Percentiles rank a stretch among this genome's conserved stretches.
phyloP scores from a whole-genome alignment of 2,888 invertebrate species.

The Caenorhabditis uteleia region DNA sequence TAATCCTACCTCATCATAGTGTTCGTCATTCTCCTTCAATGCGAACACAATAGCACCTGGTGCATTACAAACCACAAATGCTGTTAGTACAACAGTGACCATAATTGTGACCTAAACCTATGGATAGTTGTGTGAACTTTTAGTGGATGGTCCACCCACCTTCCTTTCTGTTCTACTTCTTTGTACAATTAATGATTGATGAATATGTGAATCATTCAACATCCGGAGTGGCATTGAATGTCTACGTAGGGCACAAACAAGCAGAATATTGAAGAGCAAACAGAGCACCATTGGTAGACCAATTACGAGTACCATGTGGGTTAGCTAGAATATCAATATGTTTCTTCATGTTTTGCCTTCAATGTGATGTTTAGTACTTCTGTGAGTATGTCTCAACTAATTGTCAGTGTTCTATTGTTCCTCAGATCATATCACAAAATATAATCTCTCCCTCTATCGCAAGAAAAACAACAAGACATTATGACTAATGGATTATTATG shows the following conservation, averaged over 20 bases:
- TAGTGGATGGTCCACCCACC: constrained; percentile 8
- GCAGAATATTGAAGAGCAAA: constrained; percentile 38
- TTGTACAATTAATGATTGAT: constrained; percentile 30
- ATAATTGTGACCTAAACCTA: constrained; percentile 53
- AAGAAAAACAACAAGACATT: neutral
- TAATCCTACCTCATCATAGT: constrained; percentile 20
- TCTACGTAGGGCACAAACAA: constrained; percentile 47
- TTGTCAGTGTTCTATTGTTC: too few species aligned
- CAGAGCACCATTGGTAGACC: constrained; percentile 48
- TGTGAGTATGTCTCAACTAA: neutral
- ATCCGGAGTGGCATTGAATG: constrained; percentile 40
- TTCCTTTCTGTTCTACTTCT: constrained; percentile 31
- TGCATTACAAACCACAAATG: constrained; percentile 53
- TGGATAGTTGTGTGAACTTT: neutral
- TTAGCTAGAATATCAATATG: constrained; percentile 26
- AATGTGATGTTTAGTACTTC: neutral
- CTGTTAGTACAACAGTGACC: constrained; percentile 51
- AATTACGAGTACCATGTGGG: constrained; percentile 44
- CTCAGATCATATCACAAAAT: too few species aligned
- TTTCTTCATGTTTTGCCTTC: too few species aligned
- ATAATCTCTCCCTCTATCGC: neutral
- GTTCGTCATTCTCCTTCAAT: constrained; percentile 27
- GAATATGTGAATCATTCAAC: constrained; percentile 33
- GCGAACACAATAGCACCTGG: constrained; percentile 50
- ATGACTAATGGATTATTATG: neutral